Evolutionary conservation across 2,888 invertebrate species (phyloP).

Genomic region (Neoaliturus tenellus): DNA sequence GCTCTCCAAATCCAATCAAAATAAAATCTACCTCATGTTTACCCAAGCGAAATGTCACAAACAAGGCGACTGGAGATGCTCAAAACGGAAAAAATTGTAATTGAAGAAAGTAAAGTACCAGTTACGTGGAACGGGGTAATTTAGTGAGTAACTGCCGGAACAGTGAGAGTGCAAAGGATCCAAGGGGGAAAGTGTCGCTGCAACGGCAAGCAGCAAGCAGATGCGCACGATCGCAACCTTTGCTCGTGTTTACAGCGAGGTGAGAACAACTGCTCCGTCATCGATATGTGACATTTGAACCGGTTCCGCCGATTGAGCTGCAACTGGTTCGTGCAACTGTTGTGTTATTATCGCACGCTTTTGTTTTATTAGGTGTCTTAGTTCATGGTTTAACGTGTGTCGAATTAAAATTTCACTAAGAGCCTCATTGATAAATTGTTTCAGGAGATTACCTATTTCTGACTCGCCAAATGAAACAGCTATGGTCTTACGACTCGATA

Average conservation of each 20-base stretch:
- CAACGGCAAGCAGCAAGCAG: background rate
- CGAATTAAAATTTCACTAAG: too few species aligned
- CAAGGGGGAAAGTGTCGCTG: constrained; percentile 20
- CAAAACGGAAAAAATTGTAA: background rate
- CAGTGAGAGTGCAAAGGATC: constrained; percentile 28
- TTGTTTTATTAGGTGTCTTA: too few species aligned
- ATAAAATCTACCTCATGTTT: background rate
- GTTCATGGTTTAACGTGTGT: too few species aligned
- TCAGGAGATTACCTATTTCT: too few species aligned
- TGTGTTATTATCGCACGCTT: too few species aligned
- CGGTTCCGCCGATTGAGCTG: background rate
- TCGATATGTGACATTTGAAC: constrained; percentile 2
- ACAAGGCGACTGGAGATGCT: background rate
- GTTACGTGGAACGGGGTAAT: constrained; percentile 18
- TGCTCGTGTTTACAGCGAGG: background rate
- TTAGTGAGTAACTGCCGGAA: background rate
- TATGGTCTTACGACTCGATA: too few species aligned
- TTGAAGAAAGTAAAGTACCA: constrained; percentile 5
- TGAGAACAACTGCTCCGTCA: background rate
- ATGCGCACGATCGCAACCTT: constrained; percentile 32
- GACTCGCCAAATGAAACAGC: too few species aligned
- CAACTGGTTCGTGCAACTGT: background rate
- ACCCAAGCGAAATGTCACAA: background rate
- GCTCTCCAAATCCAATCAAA: too few species aligned
- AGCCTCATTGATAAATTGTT: too few species aligned